Conservation (phyloP, 2,797 vertebrate species). For the Pogonophryne albipinna region DNA sequence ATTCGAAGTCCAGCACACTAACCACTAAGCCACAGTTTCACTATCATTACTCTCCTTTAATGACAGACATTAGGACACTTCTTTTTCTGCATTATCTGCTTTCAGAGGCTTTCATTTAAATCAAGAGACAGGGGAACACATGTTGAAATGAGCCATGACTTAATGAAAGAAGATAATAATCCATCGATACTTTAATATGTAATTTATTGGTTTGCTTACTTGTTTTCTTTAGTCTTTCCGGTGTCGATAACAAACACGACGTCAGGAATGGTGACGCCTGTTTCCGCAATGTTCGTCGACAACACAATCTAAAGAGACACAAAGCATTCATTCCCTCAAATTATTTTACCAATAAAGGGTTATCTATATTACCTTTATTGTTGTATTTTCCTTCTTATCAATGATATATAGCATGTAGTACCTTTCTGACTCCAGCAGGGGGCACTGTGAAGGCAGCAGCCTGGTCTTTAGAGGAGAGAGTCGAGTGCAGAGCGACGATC, state of each 20-base stretch:
- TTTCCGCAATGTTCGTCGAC: conserved; percentile 99
- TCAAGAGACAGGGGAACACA: no score
- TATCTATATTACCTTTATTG: neutral
- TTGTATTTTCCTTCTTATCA: neutral
- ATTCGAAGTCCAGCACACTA: no score
- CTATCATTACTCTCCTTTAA: no score
- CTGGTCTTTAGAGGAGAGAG: conserved; percentile 96
- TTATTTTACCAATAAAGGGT: neutral
- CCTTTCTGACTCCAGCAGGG: conserved; percentile 93
- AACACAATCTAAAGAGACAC: conserved; percentile 90
- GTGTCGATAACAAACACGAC: conserved; percentile 97
- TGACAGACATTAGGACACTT: no score
- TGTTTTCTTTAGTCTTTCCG: conserved; percentile 98
- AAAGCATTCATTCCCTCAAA: neutral
- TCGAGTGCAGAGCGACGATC: conserved; percentile 94
- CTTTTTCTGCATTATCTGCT: no score
- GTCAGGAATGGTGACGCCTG: conserved; percentile 97
- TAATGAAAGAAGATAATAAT: neutral
- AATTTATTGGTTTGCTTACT: conserved; percentile 74
- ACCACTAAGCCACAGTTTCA: no score
- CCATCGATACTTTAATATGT: no score
- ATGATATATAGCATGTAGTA: conserved; percentile 61
- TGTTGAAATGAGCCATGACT: no score
- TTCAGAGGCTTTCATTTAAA: no score
- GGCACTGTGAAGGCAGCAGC: conserved; percentile 93